phyloP scores from a whole-genome alignment of 2,888 invertebrate genomes.

The Dione juno region DNA sequence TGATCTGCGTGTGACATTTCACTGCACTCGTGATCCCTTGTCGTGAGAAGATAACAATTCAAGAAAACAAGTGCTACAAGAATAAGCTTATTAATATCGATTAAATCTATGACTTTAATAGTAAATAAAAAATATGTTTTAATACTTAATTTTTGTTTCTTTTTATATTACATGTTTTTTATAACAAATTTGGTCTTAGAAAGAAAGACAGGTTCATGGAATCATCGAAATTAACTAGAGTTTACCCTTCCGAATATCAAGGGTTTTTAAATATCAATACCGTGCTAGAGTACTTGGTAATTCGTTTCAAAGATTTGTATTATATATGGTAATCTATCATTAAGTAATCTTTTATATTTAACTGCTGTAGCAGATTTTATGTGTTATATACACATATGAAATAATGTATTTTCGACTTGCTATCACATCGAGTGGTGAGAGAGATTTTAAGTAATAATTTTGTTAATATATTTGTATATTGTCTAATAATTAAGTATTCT shows the following conservation, averaged over 20 bases:
- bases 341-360: neutral
- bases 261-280: conserved; percentile 43
- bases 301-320: conserved; percentile 33
- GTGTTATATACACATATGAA: neutral
- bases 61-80: conserved; percentile 33
- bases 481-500: too few species aligned
- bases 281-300: conserved; percentile 42
- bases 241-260: conserved; percentile 33
- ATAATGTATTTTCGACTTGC: neutral
- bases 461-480: neutral
- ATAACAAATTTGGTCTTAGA: too few species aligned
- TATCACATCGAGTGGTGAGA: neutral
- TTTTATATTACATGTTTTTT: too few species aligned
- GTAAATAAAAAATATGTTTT: too few species aligned
- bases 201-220: too few species aligned
- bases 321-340: neutral
- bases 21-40: conserved; percentile 39
- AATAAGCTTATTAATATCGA: neutral
- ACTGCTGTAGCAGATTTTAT: neutral
- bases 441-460: neutral
- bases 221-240: neutral
- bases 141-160: too few species aligned
- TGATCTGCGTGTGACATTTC: conserved; percentile 43
- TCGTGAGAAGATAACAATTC: conserved; percentile 37
- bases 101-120: too few species aligned